Evolutionary conservation across 2,888 invertebrate genomes (phyloP).

Genomic region (Heliconius sara): DNA sequence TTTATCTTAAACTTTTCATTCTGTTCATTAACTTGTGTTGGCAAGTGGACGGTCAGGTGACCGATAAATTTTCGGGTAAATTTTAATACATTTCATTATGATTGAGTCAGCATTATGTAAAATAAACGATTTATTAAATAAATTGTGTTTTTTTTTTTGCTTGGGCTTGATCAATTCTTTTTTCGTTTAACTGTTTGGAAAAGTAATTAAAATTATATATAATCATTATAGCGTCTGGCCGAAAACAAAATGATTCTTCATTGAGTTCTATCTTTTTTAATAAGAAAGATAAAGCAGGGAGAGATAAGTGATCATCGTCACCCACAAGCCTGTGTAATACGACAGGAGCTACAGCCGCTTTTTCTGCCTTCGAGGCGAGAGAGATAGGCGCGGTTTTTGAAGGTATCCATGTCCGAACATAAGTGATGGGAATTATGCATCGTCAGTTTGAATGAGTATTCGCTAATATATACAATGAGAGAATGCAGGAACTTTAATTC

Average conservation of each 20-base stretch:
- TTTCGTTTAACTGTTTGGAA: no score
- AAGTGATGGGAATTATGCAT: not conserved
- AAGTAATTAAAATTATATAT: no score
- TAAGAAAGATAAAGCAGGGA: not conserved
- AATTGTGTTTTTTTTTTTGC: not conserved
- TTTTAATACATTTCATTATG: slow-evolving; percentile 24
- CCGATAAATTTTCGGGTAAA: slow-evolving; percentile 62
- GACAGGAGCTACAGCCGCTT: no score
- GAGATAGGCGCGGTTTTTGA: no score
- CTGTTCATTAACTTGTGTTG: slow-evolving; percentile 56
- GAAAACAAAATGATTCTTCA: no score
- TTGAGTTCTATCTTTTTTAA: no score
- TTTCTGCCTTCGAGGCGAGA: no score
- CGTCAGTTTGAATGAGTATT: slow-evolving; percentile 16
- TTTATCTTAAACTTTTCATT: slow-evolving; percentile 38
- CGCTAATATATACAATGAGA: slow-evolving; percentile 22
- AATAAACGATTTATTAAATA: slow-evolving; percentile 13
- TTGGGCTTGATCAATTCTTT: not conserved
- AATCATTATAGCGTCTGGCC: no score
- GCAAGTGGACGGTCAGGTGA: slow-evolving; percentile 69
- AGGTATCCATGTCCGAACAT: not conserved
- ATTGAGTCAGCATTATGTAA: slow-evolving; percentile 31
- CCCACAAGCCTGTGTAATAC: no score
- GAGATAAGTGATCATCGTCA: no score
- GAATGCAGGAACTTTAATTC: slow-evolving; percentile 60